Base-by-base conservation (phyloP, 2,888 invertebrate genomes). In the Ectemnius continuus region DNA sequence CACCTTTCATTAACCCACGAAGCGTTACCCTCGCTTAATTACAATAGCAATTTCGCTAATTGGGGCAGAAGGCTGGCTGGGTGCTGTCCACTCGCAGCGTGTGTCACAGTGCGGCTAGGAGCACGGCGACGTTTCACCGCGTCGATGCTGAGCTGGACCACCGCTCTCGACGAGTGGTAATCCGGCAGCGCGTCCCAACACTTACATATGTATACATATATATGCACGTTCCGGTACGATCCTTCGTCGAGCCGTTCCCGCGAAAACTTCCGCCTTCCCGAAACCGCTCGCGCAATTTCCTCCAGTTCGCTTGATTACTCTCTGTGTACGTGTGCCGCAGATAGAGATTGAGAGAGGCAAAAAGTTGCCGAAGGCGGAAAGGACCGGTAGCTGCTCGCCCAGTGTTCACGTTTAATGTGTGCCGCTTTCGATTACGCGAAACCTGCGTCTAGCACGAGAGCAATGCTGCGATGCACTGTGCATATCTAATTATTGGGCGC, bases 1-100 rank as follows among this genome's bases (percentile, higher is more conserved):
- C 78, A 81, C 80, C 79, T 83, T 82, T 82, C 79, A 84, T 85
- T 83, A 85, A 82, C 76, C 74, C 64, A 61, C 73, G 73, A 71
- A 84, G 81, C 80, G 83, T 83, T 86, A 84, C 76, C 72, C 78
- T 71, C 78, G 78, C 76, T 85, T 83, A 82, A 85, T 86, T 86
- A 86, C 78, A 82, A 83, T 80, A 81, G 82, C 74, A 79, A 79
- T 83, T 80, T 76, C 70, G 68, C 76, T 85, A 84, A 84, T 82
- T 84, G 76, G 81, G 81, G 81, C 84, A 81, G 69, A 13, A 65
- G 67, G 67, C 61, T 70, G 73, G 56, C 62, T 47, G 45, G 48
- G 16, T 61, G 48, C 59, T 52, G 52, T 26, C 36, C 57, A 28
- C 61, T 18, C 47, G 47, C 23, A 11, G 3, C 47, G 59, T 36